Conservation (phyloP, 1,140 invertebrate genomes). For the Drosophila nasuta region DNA sequence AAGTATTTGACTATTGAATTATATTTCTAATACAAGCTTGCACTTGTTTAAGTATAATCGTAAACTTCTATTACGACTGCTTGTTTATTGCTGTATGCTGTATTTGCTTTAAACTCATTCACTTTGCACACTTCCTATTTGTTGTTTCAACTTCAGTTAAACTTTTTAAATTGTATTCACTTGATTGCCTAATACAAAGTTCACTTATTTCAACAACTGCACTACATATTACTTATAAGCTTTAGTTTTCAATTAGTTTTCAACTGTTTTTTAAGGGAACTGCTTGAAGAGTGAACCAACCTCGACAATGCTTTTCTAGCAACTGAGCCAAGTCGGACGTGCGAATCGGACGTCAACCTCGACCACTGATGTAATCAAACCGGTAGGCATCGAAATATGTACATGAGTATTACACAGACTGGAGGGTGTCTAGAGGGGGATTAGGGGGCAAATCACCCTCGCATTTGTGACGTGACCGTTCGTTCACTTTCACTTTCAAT, state of each 20-base stretch:
- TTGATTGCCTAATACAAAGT: not conserved
- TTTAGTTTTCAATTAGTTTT: not conserved
- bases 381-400: slow-evolving; percentile 32
- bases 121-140: too few species aligned
- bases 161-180: not conserved
- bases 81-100: not conserved
- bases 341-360: slow-evolving; percentile 10
- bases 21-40: too few species aligned
- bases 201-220: slow-evolving; percentile 1
- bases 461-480: slow-evolving; percentile 64
- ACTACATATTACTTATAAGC: slow-evolving; percentile 1
- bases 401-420: slow-evolving; percentile 17
- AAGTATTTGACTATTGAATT: too few species aligned
- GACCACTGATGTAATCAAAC: slow-evolving; percentile 69
- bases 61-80: not conserved
- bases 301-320: slow-evolving; percentile 60
- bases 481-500: slow-evolving; percentile 77
- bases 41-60: too few species aligned
- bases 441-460: not conserved
- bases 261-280: not conserved
- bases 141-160: not conserved
- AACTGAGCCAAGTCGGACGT: slow-evolving; percentile 59
- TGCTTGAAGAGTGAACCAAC: slow-evolving; percentile 53
- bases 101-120: too few species aligned
- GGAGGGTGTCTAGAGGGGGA: not conserved